These are phyloP conservation scores for Pleuronectes platessa DNA, from an alignment of 2,113 vertebrate genomes.

Conservation along the genomic window DNA sequence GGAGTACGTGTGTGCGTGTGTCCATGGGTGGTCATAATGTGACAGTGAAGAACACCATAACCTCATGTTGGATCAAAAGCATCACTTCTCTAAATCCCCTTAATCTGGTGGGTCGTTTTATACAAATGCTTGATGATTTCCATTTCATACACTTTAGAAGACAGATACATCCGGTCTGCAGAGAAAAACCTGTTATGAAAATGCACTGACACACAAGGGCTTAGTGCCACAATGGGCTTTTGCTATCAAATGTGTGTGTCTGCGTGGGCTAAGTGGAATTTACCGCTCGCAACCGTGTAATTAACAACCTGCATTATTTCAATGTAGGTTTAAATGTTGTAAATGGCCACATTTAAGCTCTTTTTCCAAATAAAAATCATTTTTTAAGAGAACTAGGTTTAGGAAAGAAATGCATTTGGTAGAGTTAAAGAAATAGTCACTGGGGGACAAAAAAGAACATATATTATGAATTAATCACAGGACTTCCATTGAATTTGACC, in stretches of 20 bases:
- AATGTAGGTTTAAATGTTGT: conserved; percentile 36
- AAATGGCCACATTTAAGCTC: not conserved
- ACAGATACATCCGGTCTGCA: conserved; percentile 70
- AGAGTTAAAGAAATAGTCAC: not conserved
- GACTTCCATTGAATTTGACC: no score
- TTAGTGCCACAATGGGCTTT: conserved; percentile 77
- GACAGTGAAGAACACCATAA: conserved; percentile 63
- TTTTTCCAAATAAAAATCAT: not conserved
- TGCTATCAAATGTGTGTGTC: conserved; percentile 61
- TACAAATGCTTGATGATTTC: conserved; percentile 75
- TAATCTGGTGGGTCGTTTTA: conserved; percentile 76
- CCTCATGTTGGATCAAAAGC: conserved; percentile 76
- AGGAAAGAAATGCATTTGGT: not conserved
- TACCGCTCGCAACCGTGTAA: conserved; percentile 58
- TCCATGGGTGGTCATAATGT: conserved; percentile 55
- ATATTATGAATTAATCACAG: no score
- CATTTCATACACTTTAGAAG: conserved; percentile 83
- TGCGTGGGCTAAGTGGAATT: conserved; percentile 55
- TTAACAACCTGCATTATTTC: conserved; percentile 68
- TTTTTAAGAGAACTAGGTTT: not conserved
- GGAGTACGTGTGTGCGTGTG: not conserved
- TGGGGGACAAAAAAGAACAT: not conserved
- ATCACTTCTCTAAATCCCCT: conserved; percentile 79
- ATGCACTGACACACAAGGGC: conserved; percentile 77
- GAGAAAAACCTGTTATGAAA: conserved; percentile 74